Evolutionary conservation across 2,888 invertebrate species (phyloP), one percentile per base, ranked within the genome.

Genomic region (Apeira syringaria): DNA sequence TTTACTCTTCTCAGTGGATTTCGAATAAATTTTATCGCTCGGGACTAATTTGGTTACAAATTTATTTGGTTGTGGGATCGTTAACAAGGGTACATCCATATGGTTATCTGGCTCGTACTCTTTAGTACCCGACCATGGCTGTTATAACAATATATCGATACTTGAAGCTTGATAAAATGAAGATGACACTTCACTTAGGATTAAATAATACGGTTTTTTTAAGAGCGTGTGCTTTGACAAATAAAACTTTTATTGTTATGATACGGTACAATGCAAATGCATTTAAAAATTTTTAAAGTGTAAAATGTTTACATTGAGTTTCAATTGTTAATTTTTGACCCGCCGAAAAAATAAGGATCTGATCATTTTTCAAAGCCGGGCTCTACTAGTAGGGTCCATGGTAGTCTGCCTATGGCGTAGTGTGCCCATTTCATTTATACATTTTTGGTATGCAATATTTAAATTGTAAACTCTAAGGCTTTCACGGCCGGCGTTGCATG

Each of bases 1-100:
- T 89, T 87, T 88, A 87, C 87, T 88, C 80, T 80, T 72, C 83
- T 82, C 82, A 78, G 81, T 81, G 85, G 82, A 85, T 87, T 80
- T 86, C 85, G 83, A 87, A 89, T 88, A 88, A 88, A 89, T 89
- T 89, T 88, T 89, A 89, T 89, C 89, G 80, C 76, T 76, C 56
- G 83, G 80, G 87, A 87, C 88, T 89, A 89, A 89, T 89, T 89
- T 88, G 88, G 89, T 88, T 89, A 89, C 89, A 88, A 89, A 89
- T 89, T 89, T 88, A 89, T 89, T 88, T 89, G 85, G 85, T 77
- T 75, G 84, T 80, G 73, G 78, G 74, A 79, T 85, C 89, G 88
- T 89, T 89, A 89, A 88, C 87, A 89, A 85, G 87, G 69, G 81
- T 81, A 85, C 86, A 80, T 80, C 80, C 79, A 80, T 79, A 72